Percentiles rank a stretch among this genome's conserved stretches.
Conservation (phyloP, 2,797 vertebrate species). For the Danio tinwini region DNA sequence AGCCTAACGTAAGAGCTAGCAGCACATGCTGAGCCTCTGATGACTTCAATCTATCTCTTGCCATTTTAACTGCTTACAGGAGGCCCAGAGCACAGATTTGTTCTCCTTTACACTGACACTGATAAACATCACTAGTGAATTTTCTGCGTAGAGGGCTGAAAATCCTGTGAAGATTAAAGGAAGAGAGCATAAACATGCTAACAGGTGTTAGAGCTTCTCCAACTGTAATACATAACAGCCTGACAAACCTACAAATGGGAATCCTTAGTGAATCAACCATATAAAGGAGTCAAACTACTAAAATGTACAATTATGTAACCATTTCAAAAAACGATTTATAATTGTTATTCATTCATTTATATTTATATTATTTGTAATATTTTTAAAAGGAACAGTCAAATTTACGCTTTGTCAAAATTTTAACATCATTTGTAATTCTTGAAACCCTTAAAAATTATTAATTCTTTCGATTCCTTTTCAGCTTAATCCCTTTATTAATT, state of each 20-base stretch:
- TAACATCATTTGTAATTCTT: too few species aligned
- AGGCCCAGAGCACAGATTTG: neutral
- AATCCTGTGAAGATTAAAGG: conserved; percentile 32
- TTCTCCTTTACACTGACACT: neutral
- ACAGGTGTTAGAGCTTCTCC: conserved; percentile 17
- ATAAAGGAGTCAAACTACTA: conserved; percentile 3
- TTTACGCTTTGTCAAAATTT: too few species aligned
- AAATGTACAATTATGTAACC: neutral
- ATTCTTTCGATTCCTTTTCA: too few species aligned
- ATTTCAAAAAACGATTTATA: too few species aligned
- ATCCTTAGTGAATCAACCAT: neutral
- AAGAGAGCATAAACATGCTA: neutral
- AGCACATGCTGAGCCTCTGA: conserved; percentile 37
- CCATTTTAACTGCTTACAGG: conserved; percentile 15
- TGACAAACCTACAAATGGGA: neutral
- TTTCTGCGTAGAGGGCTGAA: neutral
- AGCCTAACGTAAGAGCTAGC: conserved; percentile 18
- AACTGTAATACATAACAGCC: neutral
- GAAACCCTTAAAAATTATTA: too few species aligned
- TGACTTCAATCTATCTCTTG: conserved; percentile 51
- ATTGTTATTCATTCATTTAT: too few species aligned
- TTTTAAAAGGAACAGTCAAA: too few species aligned
- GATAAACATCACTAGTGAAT: conserved; percentile 8
- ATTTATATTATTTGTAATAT: too few species aligned
- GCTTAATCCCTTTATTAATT: too few species aligned